Evolutionary conservation across 2,888 invertebrate species (phyloP), one percentile per base, ranked within the genome.

Genomic region (Meghimatium bilineatum): DNA sequence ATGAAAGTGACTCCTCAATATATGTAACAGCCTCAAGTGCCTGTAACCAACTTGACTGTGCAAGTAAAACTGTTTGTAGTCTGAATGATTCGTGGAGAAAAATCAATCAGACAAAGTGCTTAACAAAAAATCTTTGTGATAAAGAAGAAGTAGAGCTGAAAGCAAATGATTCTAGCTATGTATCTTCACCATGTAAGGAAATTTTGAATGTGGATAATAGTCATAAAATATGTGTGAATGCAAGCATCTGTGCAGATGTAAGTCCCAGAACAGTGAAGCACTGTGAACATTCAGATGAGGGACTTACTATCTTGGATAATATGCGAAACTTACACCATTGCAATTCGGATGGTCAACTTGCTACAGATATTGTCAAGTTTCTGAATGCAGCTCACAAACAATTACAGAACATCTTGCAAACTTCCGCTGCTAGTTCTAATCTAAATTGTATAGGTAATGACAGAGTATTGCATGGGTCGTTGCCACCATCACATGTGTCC

Each of bases 351-450:
- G 38, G 32, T 67, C 36, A 78, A n/a, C 49, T 17, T 76, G 44
- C 49, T 26, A 8, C 60, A 36, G 60, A 81, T 60, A 60, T 81
- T 44, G 63, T 74, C 17, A 12, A 60, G 32, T 81, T 72, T 32
- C 66, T 81, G 26, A 44, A 72, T 56, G 56, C 60, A 12, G 74
- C 81, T 74, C 56, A 81, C 5, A 20, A 32, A 63, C 81, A 81
- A 63, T n/a, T 81, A 38, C 26, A 63, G 44, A 74, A 60, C 44
- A 34, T 81, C 20, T 71, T 81, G 32, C 56, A 67, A 52, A 49
- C 29, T 34, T 52, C 67, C 44, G 6, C 36, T 8, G 12, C 79
- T 6, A 29, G 26, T 29, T 10, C 38, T 26, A 71, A 38, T 71
- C 38, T 26, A 38, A 23, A 38, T 23, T 14, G 52, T 49, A 36